Conservation (phyloP, 1,140 invertebrate species). For the Drosophila pallidifrons region DNA sequence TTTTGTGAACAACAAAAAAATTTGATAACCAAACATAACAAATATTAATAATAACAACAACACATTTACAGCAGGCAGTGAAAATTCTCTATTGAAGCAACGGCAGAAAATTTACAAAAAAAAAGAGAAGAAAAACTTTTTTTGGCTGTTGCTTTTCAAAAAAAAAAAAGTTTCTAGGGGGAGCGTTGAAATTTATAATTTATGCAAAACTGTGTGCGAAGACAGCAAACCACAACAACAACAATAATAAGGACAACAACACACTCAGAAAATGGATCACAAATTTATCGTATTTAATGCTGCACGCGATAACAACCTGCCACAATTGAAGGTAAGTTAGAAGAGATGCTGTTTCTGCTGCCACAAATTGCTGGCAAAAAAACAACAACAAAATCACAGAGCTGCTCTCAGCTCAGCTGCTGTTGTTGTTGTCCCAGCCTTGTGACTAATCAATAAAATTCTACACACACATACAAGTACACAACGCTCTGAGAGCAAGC, state of each 20-base stretch:
- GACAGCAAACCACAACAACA: slow-evolving; percentile 26
- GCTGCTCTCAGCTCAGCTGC: slow-evolving; percentile 27
- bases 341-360: neutral
- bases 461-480: slow-evolving; percentile 44
- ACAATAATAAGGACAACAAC: slow-evolving; percentile 18
- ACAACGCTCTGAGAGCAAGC: slow-evolving; percentile 18
- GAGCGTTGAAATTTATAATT: slow-evolving; percentile 33
- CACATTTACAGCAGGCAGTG: slow-evolving; percentile 37
- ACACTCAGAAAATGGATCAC: slow-evolving; percentile 70
- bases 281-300: slow-evolving; percentile 83
- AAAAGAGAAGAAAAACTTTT: slow-evolving; percentile 6
- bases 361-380: neutral
- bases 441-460: slow-evolving; percentile 83
- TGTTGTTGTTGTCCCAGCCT: slow-evolving; percentile 58
- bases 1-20: slow-evolving; percentile 39
- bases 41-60: slow-evolving; percentile 38
- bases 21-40: slow-evolving; percentile 10
- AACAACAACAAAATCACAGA: slow-evolving; percentile 7
- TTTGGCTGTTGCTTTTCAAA: slow-evolving; percentile 37
- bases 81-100: slow-evolving; percentile 39
- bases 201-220: slow-evolving; percentile 40
- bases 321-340: slow-evolving; percentile 76
- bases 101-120: slow-evolving; percentile 44
- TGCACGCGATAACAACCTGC: slow-evolving; percentile 80
- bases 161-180: slow-evolving; percentile 20